Evolutionary conservation across 1,140 invertebrate species (phyloP), one percentile per base, ranked within the genome.

Genomic region (Pteromalus puparum): DNA sequence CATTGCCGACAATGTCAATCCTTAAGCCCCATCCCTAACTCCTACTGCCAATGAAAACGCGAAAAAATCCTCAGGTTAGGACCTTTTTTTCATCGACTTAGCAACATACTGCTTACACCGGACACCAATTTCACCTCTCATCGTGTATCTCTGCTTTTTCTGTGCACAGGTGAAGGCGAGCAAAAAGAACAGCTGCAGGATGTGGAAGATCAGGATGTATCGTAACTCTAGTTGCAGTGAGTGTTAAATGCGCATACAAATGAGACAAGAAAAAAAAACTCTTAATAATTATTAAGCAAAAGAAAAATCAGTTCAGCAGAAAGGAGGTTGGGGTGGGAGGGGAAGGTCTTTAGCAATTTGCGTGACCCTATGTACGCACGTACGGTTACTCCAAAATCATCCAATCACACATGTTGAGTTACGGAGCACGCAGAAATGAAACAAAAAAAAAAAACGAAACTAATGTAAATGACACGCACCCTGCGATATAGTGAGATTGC

Each of bases 191-290:
- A 96, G 92, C 95, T 97, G 90, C 97, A 98, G 93, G 97, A 98
- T 93, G 96, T 96, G 90, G 97, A 98, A 93, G 97, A 98, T 93
- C 97, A 98, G 94, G 97, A 97, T 94, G 97, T 97, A 93, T 97
- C 97, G 96, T 97, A 97, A 97, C 92, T 93, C 65, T 85, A 85
- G 79, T 70, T 81, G 65, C 89, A 92, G 92, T 93, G 92, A 93
- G 92, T 93, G 92, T 92, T 92, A 91, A 90, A 90, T 91, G 90
- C 90, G 92, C 90, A 93, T 92, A 91, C 89, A 91, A 92, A 92
- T 91, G 90, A 92, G 88, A 91, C 90, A 92, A 90, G 91, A 91
- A 89, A 91, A 90, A 92, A 90, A 92, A 93, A 93, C 91, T 92
- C 89, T 93, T 93, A 92, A 92, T 92, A 93, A 92, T 89, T 91